Conservation (phyloP, 2,888 invertebrate genomes). For the Isoperla grammatica region DNA sequence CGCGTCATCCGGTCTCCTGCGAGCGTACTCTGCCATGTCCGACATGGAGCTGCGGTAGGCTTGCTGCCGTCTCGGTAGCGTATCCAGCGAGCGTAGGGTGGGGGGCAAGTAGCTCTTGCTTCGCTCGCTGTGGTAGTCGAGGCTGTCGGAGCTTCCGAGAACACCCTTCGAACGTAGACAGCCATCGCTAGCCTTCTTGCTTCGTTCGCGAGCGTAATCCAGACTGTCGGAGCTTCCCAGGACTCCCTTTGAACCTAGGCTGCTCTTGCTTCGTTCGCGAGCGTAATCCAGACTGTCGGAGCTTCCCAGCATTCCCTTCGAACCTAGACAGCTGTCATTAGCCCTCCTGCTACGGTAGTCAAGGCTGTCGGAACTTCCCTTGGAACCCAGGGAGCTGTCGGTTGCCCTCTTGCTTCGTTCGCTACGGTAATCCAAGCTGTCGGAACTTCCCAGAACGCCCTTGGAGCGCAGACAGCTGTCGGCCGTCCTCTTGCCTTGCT, state of each 20-base stretch:
- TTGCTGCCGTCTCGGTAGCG: background rate
- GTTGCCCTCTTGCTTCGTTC: background rate
- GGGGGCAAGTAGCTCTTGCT: background rate
- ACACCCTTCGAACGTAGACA: too few relatives aligned
- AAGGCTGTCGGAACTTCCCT: background rate
- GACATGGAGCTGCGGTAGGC: slow-evolving; percentile 9
- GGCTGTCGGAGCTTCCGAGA: background rate
- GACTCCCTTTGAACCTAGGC: too few relatives aligned
- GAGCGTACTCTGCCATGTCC: background rate
- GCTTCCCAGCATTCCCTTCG: background rate
- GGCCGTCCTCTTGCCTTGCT: background rate
- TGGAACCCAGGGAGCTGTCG: background rate
- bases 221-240: background rate
- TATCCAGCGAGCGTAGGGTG: background rate
- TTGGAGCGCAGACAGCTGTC: background rate
- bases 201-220: background rate
- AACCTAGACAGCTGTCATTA: too few relatives aligned
- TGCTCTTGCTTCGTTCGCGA: background rate
- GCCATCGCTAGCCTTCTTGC: background rate
- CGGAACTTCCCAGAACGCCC: background rate
- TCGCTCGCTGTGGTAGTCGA: background rate
- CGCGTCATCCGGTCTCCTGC: background rate
- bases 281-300: background rate
- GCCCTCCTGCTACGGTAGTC: background rate
- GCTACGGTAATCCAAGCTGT: background rate